Percentiles rank a stretch among this genome's conserved stretches.
These are phyloP conservation scores for Catonia carolina DNA, from an alignment of 2,888 invertebrate genomes.

Conservation along the genomic window DNA sequence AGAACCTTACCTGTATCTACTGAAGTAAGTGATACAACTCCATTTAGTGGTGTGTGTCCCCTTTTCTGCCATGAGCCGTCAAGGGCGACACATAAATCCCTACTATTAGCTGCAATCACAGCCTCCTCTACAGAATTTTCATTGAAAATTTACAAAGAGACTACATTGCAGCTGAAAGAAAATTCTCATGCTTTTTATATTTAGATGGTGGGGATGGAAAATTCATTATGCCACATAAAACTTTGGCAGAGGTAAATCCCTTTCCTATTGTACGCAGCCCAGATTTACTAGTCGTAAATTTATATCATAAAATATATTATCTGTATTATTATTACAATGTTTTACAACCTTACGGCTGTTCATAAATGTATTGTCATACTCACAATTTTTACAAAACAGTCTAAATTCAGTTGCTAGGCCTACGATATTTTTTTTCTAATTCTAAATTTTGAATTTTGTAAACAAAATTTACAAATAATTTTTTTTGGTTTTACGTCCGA, in stretches of 20 bases:
- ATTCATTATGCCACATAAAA: slow-evolving; percentile 1
- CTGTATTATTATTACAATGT: not conserved
- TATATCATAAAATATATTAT: slow-evolving; percentile 3
- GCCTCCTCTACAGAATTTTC: not conserved
- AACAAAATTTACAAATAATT: slow-evolving; percentile 8
- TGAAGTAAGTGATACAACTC: not conserved
- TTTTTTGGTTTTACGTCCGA: no score
- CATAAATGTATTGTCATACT: slow-evolving; percentile 6
- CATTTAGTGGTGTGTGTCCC: not conserved
- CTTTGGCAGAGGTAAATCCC: not conserved
- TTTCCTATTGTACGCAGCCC: not conserved
- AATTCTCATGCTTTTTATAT: not conserved
- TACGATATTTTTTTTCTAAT: not conserved
- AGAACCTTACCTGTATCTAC: not conserved
- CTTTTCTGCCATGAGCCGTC: not conserved
- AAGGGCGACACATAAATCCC: slow-evolving; percentile 3
- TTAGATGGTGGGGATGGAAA: slow-evolving; percentile 2
- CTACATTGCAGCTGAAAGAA: not conserved
- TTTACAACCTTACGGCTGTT: not conserved
- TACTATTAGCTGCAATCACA: not conserved
- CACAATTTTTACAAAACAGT: slow-evolving; percentile 7
- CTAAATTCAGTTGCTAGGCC: slow-evolving; percentile 2
- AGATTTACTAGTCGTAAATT: not conserved
- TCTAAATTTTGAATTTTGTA: not conserved
- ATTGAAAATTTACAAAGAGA: slow-evolving; percentile 5